Evolutionary conservation across 30 jellyfish, hydroid and myxozoan species (phyloP), one percentile per base, ranked within the genome.

Genomic region (Catostylus mosaicus): DNA sequence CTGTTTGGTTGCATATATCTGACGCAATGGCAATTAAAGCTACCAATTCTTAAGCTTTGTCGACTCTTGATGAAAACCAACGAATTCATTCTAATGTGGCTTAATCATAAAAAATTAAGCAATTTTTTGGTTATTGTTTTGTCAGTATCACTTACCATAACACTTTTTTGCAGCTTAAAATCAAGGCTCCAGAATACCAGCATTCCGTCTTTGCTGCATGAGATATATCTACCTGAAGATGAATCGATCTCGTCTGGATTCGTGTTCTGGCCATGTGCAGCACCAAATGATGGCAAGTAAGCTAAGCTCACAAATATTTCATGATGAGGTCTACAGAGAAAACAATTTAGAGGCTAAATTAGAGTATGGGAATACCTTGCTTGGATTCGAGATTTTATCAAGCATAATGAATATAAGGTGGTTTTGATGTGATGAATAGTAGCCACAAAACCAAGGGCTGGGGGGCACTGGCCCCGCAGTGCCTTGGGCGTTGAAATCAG

Each of bases 151-250:
- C 89, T 45, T 67, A 93, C 91, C 70, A 48, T 27, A 3, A 93
- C 80, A 9, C 92, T 82, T 57, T 93, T 71, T 32, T 93, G 97
- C 4, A 65, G 63, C 56, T 73, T 83, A 14, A 93, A 66, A 30
- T 93, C 98, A 27, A 66, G 69, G 34, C 66, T 78, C 98, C 98
- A 93, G 81, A 93, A 93, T 1, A 93, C 88, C 37, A 93, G 71
- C 78, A 86, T 45, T 26, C 98, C 98, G 69, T 93, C 98, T 75
- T 88, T 93, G 64, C 98, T 87, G 69, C 96, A 87, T 8, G 98
- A 80, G 5, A 93, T 48, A 56, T 93, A 93, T 18, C 96, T 81
- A 0, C 98, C 98, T 64, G 89, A 77, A 18, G 89, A 75, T 20
- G 79, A 59, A 37, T 93, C 97, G 19, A 73, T 26, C 37, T 78